phyloP scores from a whole-genome alignment of 2,888 invertebrate species.

The Apodemia hepburni region DNA sequence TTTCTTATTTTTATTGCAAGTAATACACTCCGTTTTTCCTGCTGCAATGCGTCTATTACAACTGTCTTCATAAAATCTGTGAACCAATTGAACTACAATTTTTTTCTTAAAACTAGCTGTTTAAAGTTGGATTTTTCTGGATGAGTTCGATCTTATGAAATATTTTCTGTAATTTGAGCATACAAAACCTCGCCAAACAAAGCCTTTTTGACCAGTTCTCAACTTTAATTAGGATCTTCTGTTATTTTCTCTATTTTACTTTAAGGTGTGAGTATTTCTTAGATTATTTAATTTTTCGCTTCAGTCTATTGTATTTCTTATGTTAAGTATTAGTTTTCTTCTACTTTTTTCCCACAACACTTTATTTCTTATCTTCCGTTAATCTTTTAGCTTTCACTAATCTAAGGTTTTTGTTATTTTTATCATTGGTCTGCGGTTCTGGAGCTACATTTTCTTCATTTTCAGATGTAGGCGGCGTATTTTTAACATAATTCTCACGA shows the following conservation, averaged over 20 bases:
- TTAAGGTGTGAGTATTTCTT: conserved; percentile 1
- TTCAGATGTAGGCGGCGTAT: not conserved
- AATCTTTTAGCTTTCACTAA: conserved; percentile 1
- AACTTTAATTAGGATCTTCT: conserved; percentile 2
- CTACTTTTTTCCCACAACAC: conserved; percentile 2
- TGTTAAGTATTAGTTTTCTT: conserved; percentile 1
- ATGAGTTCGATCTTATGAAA: not conserved
- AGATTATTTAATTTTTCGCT: not conserved
- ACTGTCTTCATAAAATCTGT: not conserved
- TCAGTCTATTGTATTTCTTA: conserved; percentile 6
- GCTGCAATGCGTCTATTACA: not conserved
- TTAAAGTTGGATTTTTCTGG: not conserved
- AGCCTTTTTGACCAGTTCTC: conserved; percentile 3
- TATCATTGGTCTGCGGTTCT: not conserved
- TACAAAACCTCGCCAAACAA: not conserved
- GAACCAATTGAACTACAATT: not conserved
- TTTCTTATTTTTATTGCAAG: not conserved
- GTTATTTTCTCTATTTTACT: not conserved
- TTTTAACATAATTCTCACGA: not conserved
- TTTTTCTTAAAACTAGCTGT: not conserved
- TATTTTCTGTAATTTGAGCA: not conserved
- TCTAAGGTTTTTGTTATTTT: not conserved
- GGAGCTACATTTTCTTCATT: conserved; percentile 5
- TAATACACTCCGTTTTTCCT: not conserved
- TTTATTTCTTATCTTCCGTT: conserved; percentile 3